Evolutionary conservation across 1,140 invertebrate genomes (phyloP).

Genomic region (Olivierus martensii): DNA sequence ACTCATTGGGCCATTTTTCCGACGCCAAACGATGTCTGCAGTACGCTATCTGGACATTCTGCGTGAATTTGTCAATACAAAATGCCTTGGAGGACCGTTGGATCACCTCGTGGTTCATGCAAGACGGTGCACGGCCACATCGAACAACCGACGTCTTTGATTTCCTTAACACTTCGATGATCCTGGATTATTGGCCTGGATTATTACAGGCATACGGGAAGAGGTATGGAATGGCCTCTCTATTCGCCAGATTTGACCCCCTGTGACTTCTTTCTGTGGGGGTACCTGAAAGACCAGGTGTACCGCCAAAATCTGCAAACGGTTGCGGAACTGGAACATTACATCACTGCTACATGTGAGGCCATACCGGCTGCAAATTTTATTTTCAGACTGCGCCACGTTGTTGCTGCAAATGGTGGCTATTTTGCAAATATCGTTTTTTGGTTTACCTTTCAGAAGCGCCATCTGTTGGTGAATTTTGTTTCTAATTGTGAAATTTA

Average conservation of each 20-base stretch:
- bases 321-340: too few relatives aligned
- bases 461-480: too few relatives aligned
- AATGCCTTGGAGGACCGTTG: not conserved
- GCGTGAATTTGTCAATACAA: not conserved
- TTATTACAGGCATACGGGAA: not conserved
- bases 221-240: too few relatives aligned
- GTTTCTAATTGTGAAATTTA: too few relatives aligned
- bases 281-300: too few relatives aligned
- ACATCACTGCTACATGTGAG: too few relatives aligned
- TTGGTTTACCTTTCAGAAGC: too few relatives aligned
- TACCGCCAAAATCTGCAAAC: too few relatives aligned
- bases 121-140: constrained; percentile 5
- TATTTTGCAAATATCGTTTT: too few relatives aligned
- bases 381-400: too few relatives aligned
- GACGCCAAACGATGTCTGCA: constrained; percentile 1
- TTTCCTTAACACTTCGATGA: not conserved
- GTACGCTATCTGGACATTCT: constrained; percentile 1
- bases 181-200: not conserved
- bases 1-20: constrained; percentile 9
- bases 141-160: constrained; percentile 1
- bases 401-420: too few relatives aligned
- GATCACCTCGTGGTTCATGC: constrained; percentile 1
- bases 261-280: not conserved
- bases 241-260: constrained; percentile 2
- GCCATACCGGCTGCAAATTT: too few relatives aligned